A percentile compares a stretch with the other conserved stretches of the same genome.
Conservation (phyloP, 2,113 vertebrate species). For the Psephotus haematonotus region DNA sequence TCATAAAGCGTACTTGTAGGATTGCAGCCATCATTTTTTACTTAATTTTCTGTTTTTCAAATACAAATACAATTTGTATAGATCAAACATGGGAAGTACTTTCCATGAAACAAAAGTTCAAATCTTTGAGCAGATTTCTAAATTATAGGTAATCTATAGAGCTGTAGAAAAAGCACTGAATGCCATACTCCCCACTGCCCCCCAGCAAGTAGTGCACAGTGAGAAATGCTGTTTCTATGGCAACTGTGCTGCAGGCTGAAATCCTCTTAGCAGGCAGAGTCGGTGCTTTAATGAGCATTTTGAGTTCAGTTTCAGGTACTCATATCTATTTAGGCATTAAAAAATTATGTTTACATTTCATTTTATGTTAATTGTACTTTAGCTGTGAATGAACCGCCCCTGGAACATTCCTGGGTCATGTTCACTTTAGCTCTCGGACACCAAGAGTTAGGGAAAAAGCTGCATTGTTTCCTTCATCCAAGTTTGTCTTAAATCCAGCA, state of each 20-base stretch:
- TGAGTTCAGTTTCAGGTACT: background rate
- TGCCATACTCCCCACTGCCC: background rate
- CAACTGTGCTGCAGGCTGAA: background rate
- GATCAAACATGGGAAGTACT: background rate
- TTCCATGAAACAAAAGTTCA: background rate
- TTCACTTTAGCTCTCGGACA: background rate
- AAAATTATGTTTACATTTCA: background rate
- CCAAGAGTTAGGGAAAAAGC: background rate
- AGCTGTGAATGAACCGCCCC: background rate
- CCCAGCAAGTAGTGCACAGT: background rate
- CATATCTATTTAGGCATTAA: background rate
- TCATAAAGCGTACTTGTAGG: background rate
- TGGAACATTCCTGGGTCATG: background rate
- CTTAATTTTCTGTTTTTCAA: background rate
- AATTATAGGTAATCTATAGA: background rate
- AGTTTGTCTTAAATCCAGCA: background rate
- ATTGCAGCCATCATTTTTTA: background rate
- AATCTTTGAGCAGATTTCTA: background rate
- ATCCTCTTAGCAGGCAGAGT: background rate
- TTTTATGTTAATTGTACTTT: background rate
- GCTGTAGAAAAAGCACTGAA: background rate
- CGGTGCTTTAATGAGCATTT: background rate
- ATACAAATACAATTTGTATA: background rate
- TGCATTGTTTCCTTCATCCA: background rate
- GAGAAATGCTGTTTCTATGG: constrained; percentile 44